A percentile compares a stretch with the other conserved stretches of the same genome.
phyloP scores from a whole-genome alignment of 64 coral and sea anemone species.

The Pocillopora verrucosa region DNA sequence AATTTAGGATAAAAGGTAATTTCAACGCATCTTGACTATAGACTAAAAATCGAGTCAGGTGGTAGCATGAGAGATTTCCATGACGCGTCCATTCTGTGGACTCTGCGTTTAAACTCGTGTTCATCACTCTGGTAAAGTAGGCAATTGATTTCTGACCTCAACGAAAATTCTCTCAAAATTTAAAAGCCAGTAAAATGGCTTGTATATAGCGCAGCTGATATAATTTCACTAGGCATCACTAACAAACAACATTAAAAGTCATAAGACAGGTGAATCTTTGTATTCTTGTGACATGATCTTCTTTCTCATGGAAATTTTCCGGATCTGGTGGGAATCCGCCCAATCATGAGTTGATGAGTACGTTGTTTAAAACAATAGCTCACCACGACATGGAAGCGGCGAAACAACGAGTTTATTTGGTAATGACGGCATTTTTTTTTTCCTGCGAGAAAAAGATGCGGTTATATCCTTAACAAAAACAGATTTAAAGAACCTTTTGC shows the following conservation, averaged over 20 bases:
- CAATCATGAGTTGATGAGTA: neutral
- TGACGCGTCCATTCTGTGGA: neutral
- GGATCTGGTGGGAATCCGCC: neutral
- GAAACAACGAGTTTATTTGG: neutral
- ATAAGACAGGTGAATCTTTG: neutral
- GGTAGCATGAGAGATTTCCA: neutral
- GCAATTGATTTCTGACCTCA: neutral
- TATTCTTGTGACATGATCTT: neutral
- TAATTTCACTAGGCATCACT: neutral
- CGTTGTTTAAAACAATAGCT: neutral
- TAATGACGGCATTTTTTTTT: neutral
- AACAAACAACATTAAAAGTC: neutral
- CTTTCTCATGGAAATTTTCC: constrained; percentile 20
- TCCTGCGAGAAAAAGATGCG: too few species aligned
- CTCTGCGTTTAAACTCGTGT: neutral
- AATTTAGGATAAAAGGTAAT: constrained; percentile 10
- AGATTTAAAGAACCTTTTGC: too few species aligned
- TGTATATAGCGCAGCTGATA: neutral
- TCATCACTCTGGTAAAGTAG: neutral
- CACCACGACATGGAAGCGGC: neutral
- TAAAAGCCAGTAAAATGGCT: neutral
- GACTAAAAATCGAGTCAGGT: constrained; percentile 19
- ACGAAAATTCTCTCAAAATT: neutral
- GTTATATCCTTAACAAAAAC: too few species aligned
- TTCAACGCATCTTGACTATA: neutral